phyloP scores from a whole-genome alignment of 2,797 vertebrate genomes.

The Gouania willdenowi region DNA sequence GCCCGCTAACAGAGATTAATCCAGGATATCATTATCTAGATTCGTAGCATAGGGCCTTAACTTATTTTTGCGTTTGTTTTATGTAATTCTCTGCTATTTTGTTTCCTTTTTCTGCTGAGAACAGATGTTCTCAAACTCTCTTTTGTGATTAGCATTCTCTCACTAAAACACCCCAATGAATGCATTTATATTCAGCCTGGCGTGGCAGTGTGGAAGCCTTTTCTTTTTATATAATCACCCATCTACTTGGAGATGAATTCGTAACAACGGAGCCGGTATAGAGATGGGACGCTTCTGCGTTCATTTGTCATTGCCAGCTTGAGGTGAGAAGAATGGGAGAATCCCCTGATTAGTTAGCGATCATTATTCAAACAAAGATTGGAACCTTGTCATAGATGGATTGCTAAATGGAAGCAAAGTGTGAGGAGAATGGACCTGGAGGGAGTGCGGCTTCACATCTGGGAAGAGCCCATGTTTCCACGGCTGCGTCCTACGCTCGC shows the following conservation, averaged over 20 bases:
- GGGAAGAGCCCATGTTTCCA: slow-evolving; percentile 2
- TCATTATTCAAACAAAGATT: slow-evolving; percentile 39
- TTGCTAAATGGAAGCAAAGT: slow-evolving; percentile 3
- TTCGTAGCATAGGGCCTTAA: no score
- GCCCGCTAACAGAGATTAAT: no score
- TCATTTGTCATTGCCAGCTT: slow-evolving; percentile 52
- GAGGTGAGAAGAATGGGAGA: slow-evolving; percentile 42
- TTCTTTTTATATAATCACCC: slow-evolving; percentile 58
- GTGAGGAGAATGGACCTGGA: neutral
- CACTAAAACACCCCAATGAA: slow-evolving; percentile 57
- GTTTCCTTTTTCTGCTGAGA: no score
- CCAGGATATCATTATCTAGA: no score
- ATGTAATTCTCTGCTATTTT: no score
- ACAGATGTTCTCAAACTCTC: slow-evolving; percentile 40
- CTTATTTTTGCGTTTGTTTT: no score
- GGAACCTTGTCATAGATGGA: slow-evolving; percentile 19
- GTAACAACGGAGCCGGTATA: slow-evolving; percentile 36
- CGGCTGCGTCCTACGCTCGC: slow-evolving; percentile 16
- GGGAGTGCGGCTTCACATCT: neutral
- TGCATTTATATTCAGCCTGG: slow-evolving; percentile 64
- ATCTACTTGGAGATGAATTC: slow-evolving; percentile 57
- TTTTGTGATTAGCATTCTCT: slow-evolving; percentile 37
- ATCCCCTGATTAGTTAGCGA: slow-evolving; percentile 37
- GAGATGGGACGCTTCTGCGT: slow-evolving; percentile 26
- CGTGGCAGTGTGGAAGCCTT: slow-evolving; percentile 41